A percentile compares a stretch with the other conserved stretches of the same genome.
These are phyloP conservation scores for Balearica regulorum DNA, from an alignment of 2,797 vertebrate species.

Conservation along the genomic window DNA sequence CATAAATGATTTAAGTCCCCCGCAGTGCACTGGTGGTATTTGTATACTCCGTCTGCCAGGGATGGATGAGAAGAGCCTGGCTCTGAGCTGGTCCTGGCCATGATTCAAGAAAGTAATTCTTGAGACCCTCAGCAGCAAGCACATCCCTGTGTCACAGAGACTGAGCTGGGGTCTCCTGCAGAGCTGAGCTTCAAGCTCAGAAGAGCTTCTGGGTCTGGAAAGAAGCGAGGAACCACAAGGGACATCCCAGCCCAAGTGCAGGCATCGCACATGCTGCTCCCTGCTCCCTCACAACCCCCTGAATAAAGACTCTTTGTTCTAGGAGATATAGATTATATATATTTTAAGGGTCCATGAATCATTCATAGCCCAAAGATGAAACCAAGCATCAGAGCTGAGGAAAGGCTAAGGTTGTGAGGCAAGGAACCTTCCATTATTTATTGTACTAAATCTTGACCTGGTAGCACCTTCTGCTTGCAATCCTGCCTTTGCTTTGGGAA, in stretches of 20 bases:
- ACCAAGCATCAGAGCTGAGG: constrained; percentile 29
- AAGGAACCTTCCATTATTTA: constrained; percentile 46
- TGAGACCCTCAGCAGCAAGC: neutral
- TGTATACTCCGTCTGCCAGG: neutral
- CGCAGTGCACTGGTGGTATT: neutral
- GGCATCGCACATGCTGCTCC: neutral
- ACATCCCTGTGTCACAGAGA: neutral
- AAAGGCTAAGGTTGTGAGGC: neutral
- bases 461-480: neutral
- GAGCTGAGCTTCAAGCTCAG: constrained; percentile 45
- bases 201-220: constrained; percentile 59
- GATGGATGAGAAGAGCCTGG: neutral
- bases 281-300: neutral
- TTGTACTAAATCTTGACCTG: constrained; percentile 27
- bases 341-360: constrained; percentile 68
- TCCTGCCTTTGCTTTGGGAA: neutral
- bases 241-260: neutral
- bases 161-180: neutral
- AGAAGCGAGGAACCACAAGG: constrained; percentile 28
- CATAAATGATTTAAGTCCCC: neutral
- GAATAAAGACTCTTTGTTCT: constrained; percentile 63
- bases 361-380: constrained; percentile 70
- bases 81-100: neutral
- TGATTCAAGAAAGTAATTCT: neutral
- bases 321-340: constrained; percentile 66